These are phyloP conservation scores for Epizoanthus stellaris DNA, from an alignment of 92 coral and sea anemone species.

Conservation along the genomic window DNA sequence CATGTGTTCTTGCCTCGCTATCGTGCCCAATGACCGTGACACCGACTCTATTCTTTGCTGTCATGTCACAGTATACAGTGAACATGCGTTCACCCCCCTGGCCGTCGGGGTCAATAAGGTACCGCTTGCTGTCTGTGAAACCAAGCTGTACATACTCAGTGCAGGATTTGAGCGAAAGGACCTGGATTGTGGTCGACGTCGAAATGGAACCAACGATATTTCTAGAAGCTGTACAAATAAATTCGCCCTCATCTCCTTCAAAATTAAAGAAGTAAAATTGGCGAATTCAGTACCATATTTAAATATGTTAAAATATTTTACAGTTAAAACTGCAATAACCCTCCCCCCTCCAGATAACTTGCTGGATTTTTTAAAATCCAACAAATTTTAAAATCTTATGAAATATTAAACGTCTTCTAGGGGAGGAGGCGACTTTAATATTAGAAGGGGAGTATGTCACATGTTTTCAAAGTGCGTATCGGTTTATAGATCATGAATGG, in stretches of 20 bases:
- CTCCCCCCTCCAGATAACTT: background rate
- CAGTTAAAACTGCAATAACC: no score
- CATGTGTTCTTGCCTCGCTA: background rate
- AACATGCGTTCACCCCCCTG: background rate
- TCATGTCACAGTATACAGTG: slow-evolving; percentile 20
- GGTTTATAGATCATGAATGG: no score
- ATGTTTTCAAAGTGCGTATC: no score
- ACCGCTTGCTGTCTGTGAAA: background rate
- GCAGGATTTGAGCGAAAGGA: background rate
- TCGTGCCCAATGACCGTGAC: slow-evolving; percentile 43
- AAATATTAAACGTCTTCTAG: no score
- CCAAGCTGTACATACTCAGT: slow-evolving; percentile 16
- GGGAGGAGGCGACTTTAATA: no score
- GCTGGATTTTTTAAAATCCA: no score
- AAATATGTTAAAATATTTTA: no score
- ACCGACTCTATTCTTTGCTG: slow-evolving; percentile 49
- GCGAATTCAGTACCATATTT: background rate
- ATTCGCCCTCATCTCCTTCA: slow-evolving; percentile 24
- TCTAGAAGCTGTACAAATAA: slow-evolving; percentile 27
- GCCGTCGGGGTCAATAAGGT: background rate
- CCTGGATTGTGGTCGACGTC: background rate
- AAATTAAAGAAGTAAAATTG: background rate
- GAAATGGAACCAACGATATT: slow-evolving; percentile 5
- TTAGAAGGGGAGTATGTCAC: no score
- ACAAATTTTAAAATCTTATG: no score